Percentiles rank a stretch among this genome's conserved stretches.
phyloP scores from a whole-genome alignment of 2,113 vertebrate species.

The Rhineura floridana region DNA sequence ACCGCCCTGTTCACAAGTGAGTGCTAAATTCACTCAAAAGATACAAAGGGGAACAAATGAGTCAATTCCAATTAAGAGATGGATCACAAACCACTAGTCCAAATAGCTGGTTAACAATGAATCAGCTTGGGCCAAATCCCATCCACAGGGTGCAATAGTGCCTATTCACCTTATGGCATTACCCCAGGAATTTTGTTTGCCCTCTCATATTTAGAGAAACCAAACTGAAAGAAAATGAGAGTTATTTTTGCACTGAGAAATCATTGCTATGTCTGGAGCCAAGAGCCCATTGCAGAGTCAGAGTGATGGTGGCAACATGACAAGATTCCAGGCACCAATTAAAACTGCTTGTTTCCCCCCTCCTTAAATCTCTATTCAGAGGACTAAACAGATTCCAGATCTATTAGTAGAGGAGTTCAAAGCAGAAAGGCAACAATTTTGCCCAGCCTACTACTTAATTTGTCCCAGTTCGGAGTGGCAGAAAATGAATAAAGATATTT shows the following conservation, averaged over 20 bases:
- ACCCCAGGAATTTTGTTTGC: background rate
- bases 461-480: constrained; percentile 57
- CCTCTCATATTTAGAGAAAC: fast-evolving
- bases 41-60: background rate
- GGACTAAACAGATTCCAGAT: background rate
- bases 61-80: background rate
- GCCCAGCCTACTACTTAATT: constrained; percentile 53
- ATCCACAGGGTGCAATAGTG: background rate
- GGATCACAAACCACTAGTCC: background rate
- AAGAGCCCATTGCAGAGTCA: background rate
- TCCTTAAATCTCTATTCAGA: background rate
- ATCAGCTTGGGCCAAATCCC: background rate
- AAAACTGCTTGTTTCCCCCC: background rate
- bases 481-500: constrained; percentile 69
- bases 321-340: constrained; percentile 21
- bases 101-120: background rate
- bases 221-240: background rate
- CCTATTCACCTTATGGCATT: background rate
- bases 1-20: background rate
- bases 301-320: background rate
- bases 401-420: constrained; percentile 33
- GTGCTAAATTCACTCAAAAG: background rate
- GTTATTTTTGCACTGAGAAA: background rate
- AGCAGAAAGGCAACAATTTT: constrained; percentile 63
- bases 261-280: background rate